Conservation (phyloP, 1,140 invertebrate species). For the Papilio polyxenes region DNA sequence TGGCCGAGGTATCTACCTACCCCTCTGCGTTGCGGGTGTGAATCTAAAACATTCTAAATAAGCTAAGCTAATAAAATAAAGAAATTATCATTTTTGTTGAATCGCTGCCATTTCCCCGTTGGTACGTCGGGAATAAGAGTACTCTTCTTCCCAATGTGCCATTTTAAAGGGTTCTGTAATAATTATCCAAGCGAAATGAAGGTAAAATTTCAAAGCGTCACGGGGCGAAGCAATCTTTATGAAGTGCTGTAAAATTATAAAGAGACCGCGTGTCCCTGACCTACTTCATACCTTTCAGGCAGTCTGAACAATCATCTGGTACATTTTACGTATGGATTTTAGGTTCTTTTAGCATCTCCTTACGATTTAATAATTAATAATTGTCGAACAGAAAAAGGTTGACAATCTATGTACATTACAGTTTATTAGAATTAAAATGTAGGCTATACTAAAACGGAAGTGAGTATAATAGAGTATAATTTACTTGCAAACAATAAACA, state of each 20-base stretch:
- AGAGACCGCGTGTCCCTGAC: constrained; percentile 15
- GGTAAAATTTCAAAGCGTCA: constrained; percentile 4
- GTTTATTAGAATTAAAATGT: too few species aligned
- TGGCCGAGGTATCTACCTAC: too few species aligned
- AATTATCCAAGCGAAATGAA: neutral
- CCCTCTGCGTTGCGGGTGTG: too few species aligned
- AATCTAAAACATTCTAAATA: too few species aligned
- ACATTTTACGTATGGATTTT: neutral
- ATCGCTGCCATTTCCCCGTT: neutral
- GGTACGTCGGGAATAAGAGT: neutral
- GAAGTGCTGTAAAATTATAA: constrained; percentile 1
- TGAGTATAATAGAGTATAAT: too few species aligned
- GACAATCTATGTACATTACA: too few species aligned
- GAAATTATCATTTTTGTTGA: neutral
- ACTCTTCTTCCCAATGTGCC: neutral
- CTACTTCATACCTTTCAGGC: neutral
- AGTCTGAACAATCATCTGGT: neutral
- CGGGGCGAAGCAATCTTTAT: neutral
- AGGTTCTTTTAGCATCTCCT: neutral
- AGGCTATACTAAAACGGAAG: too few species aligned
- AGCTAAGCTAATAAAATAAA: neutral
- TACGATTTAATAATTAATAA: neutral
- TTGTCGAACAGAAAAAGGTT: too few species aligned
- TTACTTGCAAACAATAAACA: neutral
- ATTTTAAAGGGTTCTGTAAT: neutral